These are phyloP conservation scores for Sebastes elongatus DNA, from an alignment of 2,797 vertebrate genomes.

Conservation along the genomic window DNA sequence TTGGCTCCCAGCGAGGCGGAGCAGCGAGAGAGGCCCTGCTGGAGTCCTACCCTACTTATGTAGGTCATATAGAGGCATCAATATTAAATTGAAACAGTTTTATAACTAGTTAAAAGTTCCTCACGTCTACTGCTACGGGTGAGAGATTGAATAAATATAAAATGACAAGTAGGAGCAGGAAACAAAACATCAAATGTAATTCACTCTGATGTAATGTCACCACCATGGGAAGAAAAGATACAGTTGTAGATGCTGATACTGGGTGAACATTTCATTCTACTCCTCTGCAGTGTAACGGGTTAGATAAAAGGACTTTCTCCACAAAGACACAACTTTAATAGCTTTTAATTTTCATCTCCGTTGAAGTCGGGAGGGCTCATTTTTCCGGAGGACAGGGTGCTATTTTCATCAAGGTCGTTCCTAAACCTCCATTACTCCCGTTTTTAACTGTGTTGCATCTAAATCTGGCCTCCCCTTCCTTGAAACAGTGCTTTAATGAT, in stretches of 20 bases:
- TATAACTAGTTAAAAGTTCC: background rate
- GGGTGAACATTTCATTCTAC: constrained; percentile 44
- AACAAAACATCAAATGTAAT: background rate
- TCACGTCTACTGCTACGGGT: background rate
- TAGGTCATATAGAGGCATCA: background rate
- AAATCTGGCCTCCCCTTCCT: constrained; percentile 42
- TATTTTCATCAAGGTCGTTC: constrained; percentile 66
- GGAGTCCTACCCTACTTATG: background rate
- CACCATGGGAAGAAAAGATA: background rate
- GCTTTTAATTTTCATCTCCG: constrained; percentile 37
- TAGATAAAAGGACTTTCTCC: constrained; percentile 47
- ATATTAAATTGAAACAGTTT: background rate
- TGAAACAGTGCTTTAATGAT: constrained; percentile 51
- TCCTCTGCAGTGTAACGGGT: background rate
- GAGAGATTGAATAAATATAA: background rate
- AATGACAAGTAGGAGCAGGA: background rate
- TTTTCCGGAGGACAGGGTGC: constrained; percentile 38
- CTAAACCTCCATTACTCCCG: constrained; percentile 48
- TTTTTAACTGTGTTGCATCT: constrained; percentile 53
- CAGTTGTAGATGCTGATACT: constrained; percentile 17
- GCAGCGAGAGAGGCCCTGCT: background rate
- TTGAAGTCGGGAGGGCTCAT: constrained; percentile 21
- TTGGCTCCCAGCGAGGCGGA: too few species aligned
- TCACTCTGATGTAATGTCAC: constrained; percentile 1
- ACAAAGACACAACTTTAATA: constrained; percentile 56